Percentiles rank a stretch among this genome's conserved stretches.
phyloP scores from a whole-genome alignment of 2,797 vertebrate species.

The Scleropages formosus region DNA sequence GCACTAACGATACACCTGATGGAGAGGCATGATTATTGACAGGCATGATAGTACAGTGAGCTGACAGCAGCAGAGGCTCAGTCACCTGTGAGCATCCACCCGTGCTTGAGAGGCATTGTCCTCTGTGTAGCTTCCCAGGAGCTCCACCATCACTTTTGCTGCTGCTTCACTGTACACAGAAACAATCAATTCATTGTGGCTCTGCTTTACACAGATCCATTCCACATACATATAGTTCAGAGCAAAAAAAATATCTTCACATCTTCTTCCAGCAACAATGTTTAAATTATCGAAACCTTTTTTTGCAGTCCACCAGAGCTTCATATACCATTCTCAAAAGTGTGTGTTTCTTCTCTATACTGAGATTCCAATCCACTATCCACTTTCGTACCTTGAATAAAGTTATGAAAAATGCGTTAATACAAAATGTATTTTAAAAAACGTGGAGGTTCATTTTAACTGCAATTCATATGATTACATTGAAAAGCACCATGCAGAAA shows the following conservation, averaged over 20 bases:
- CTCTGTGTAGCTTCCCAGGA: constrained; percentile 96
- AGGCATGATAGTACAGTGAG: background rate
- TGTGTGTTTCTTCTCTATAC: constrained; percentile 91
- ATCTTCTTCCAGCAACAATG: background rate
- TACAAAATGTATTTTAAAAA: too few relatives aligned
- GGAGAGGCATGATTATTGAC: background rate
- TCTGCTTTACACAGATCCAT: background rate
- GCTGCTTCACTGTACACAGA: constrained; percentile 78
- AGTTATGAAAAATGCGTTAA: background rate
- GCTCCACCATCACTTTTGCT: constrained; percentile 97
- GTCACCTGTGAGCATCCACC: constrained; percentile 93
- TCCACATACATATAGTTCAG: background rate
- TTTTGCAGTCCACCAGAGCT: constrained; percentile 94
- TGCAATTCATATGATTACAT: too few relatives aligned
- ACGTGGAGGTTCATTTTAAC: too few relatives aligned
- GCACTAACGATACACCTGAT: constrained; percentile 93
- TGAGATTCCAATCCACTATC: constrained; percentile 94
- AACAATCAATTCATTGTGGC: too few relatives aligned
- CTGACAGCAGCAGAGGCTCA: background rate
- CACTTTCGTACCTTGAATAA: constrained; percentile 87
- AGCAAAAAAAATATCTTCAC: background rate
- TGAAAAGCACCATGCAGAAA: too few relatives aligned
- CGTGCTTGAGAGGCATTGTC: constrained; percentile 97
- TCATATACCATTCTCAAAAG: constrained; percentile 92
- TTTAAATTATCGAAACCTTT: constrained; percentile 71